These are phyloP conservation scores for Sebastiscus albofasciatus DNA, from an alignment of 2,797 vertebrate species.

Conservation along the genomic window DNA sequence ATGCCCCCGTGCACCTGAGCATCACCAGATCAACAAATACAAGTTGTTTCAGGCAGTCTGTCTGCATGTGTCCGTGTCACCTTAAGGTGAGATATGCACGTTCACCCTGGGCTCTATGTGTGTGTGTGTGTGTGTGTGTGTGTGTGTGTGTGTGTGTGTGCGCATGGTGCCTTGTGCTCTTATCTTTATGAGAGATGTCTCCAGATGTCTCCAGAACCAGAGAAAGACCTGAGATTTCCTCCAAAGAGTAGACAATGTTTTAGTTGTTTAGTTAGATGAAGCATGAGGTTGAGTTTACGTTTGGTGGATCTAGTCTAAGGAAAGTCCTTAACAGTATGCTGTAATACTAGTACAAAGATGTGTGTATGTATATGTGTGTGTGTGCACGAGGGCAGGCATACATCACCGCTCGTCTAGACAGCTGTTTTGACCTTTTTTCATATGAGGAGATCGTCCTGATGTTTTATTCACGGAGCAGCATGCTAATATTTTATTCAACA, in stretches of 20 bases:
- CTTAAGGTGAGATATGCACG: constrained; percentile 35
- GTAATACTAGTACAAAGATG: neutral
- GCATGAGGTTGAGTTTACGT: neutral
- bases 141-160: neutral
- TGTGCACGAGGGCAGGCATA: neutral
- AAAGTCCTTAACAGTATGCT: neutral
- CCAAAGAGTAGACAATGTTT: neutral
- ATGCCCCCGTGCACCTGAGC: constrained; percentile 9
- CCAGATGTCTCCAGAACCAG: neutral
- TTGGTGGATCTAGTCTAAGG: neutral
- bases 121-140: neutral
- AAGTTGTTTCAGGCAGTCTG: constrained; percentile 33
- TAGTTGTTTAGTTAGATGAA: neutral
- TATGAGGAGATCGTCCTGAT: constrained; percentile 41
- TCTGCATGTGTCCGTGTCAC: constrained; percentile 35
- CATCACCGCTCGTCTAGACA: constrained; percentile 39
- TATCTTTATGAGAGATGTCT: constrained; percentile 5
- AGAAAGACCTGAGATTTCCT: neutral
- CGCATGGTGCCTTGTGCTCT: neutral
- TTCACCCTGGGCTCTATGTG: constrained; percentile 9
- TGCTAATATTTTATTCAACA: constrained; percentile 53
- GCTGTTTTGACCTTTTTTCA: constrained; percentile 61
- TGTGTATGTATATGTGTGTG: neutral
- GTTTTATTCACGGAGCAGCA: constrained; percentile 57
- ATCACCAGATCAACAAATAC: constrained; percentile 23